Percentiles rank a stretch among this genome's conserved stretches.
Conservation (phyloP, 2,888 invertebrate genomes). For the Euphydryas editha region DNA sequence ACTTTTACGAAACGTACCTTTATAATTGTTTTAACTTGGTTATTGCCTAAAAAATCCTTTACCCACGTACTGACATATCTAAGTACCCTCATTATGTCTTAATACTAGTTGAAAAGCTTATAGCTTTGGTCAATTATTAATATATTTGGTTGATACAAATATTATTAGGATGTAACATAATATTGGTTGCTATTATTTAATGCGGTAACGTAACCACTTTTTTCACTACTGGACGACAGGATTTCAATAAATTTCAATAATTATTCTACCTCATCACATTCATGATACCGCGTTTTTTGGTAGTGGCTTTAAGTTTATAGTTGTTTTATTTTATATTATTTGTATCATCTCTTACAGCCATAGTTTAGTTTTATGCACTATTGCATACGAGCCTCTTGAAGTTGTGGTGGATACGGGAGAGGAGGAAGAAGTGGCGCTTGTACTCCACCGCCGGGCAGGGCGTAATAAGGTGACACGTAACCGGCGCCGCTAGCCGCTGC, state of each 20-base stretch:
- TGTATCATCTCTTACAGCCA: slow-evolving; percentile 38
- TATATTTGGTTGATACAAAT: slow-evolving; percentile 68
- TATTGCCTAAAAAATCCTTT: slow-evolving; percentile 37
- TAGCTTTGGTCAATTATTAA: slow-evolving; percentile 77
- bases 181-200: slow-evolving; percentile 55
- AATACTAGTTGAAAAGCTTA: slow-evolving; percentile 65
- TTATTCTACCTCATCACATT: slow-evolving; percentile 31
- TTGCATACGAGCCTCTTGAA: slow-evolving; percentile 91
- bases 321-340: slow-evolving; percentile 16
- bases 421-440: slow-evolving; percentile 86
- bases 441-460: slow-evolving; percentile 85
- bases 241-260: slow-evolving; percentile 17
- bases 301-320: slow-evolving; percentile 12
- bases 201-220: slow-evolving; percentile 49
- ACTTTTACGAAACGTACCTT: slow-evolving; percentile 31
- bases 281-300: slow-evolving; percentile 45
- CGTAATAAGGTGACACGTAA: slow-evolving; percentile 89
- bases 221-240: slow-evolving; percentile 1
- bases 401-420: slow-evolving; percentile 85
- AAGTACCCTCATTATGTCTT: slow-evolving; percentile 49
- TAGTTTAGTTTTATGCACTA: slow-evolving; percentile 60
- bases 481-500: slow-evolving; percentile 86
- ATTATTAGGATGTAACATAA: slow-evolving; percentile 61
- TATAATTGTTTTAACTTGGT: slow-evolving; percentile 19
- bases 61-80: slow-evolving; percentile 38